These are phyloP conservation scores for Artemia sp. DNA, from an alignment of 2,888 invertebrate species.

Conservation along the genomic window DNA sequence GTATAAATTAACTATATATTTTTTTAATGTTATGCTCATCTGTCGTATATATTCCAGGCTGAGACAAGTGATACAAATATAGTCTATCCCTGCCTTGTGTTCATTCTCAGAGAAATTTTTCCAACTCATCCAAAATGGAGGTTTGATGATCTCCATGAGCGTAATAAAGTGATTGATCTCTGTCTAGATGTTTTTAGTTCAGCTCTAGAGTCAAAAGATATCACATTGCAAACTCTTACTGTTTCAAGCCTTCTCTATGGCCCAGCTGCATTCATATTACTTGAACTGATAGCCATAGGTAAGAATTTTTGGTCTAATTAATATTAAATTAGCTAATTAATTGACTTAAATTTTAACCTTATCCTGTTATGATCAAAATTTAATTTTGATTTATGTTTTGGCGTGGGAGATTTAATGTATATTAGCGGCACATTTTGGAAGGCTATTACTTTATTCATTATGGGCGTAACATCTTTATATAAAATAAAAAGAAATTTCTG, in stretches of 20 bases:
- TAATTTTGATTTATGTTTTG: too few relatives aligned
- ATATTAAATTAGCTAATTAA: too few relatives aligned
- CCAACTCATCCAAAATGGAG: neutral
- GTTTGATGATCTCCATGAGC: neutral
- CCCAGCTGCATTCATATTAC: neutral
- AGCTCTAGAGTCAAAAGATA: neutral
- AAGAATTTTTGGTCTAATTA: neutral
- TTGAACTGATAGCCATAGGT: constrained; percentile 14
- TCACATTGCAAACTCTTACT: constrained; percentile 1
- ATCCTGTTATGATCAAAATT: too few relatives aligned
- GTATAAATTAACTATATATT: too few relatives aligned
- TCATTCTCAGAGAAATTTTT: neutral
- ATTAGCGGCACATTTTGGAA: too few relatives aligned
- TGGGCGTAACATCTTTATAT: too few relatives aligned
- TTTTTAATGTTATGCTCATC: too few relatives aligned
- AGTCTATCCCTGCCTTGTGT: neutral
- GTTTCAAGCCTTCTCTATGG: constrained; percentile 4
- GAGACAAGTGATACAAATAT: neutral
- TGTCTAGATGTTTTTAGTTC: constrained; percentile 1
- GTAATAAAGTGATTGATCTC: constrained; percentile 4
- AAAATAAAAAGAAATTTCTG: too few relatives aligned
- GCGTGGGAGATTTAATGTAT: too few relatives aligned
- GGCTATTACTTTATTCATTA: too few relatives aligned
- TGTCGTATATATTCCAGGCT: neutral
- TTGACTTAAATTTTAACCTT: too few relatives aligned